Evolutionary conservation across 64 coral and sea anemone species (phyloP).

Genomic region (Montipora sp.): DNA sequence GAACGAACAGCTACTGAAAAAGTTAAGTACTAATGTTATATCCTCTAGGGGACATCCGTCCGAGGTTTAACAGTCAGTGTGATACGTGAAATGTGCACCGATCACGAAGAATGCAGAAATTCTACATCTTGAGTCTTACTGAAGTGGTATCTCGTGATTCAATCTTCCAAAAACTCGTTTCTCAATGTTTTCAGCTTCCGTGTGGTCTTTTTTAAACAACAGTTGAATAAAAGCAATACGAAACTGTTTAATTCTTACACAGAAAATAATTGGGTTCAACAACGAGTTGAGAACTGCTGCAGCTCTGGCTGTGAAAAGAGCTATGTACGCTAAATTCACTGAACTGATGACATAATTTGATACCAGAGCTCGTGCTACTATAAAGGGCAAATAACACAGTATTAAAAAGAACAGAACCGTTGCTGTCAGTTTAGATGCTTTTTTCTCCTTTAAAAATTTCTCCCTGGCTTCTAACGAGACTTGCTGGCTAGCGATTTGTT

Average conservation of each 20-base stretch:
- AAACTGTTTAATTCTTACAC: neutral
- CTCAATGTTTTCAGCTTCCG: neutral
- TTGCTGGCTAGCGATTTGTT: neutral
- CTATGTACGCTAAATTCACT: neutral
- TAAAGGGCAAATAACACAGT: neutral
- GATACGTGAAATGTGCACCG: too few species aligned
- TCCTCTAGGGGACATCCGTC: too few species aligned
- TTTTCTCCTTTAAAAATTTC: neutral
- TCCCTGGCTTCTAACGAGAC: neutral
- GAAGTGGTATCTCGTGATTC: neutral
- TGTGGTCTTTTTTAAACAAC: neutral
- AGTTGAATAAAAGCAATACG: neutral
- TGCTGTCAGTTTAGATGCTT: neutral
- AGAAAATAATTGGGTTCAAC: neutral
- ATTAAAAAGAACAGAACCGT: neutral
- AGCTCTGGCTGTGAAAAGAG: neutral
- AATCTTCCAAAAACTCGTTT: neutral
- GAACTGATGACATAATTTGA: neutral
- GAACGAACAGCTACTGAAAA: too few species aligned
- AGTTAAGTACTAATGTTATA: too few species aligned
- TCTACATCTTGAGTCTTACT: too few species aligned
- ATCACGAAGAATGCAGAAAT: too few species aligned
- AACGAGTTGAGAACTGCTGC: neutral
- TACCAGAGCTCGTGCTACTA: neutral
- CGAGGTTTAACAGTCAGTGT: too few species aligned